Conservation (phyloP, 2,113 vertebrate species). For the Dromas ardeola region DNA sequence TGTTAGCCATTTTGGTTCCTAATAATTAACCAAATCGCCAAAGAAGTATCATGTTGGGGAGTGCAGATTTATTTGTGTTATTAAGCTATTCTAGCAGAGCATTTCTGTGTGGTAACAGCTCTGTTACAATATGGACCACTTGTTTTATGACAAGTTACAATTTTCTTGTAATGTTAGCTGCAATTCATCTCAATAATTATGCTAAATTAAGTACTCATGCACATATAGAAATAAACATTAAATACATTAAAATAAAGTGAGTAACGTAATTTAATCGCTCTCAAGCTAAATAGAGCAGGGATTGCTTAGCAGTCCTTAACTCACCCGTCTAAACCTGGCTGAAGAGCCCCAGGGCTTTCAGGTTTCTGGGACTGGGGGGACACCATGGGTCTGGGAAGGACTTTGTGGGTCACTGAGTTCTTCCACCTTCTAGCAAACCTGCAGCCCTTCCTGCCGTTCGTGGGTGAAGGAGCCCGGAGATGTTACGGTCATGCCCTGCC, state of each 20-base stretch:
- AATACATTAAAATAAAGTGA: conserved; percentile 67
- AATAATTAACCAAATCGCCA: conserved; percentile 76
- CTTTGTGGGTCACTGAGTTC: background rate
- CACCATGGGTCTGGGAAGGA: background rate
- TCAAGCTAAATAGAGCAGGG: background rate
- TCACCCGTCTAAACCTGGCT: background rate
- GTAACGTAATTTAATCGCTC: conserved; percentile 60
- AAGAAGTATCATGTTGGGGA: conserved; percentile 64
- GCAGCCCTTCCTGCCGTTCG: background rate
- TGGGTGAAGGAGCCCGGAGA: background rate
- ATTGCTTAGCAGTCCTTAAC: background rate
- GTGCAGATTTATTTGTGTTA: conserved; percentile 69
- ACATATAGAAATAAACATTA: conserved; percentile 76
- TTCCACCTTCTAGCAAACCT: background rate
- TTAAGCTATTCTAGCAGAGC: conserved; percentile 65
- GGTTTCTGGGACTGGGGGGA: rapidly evolving
- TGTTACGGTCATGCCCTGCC: background rate
- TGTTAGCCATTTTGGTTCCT: conserved; percentile 76
- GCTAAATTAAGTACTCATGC: conserved; percentile 75
- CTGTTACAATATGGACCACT: conserved; percentile 70
- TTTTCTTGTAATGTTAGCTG: conserved; percentile 80
- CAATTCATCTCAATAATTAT: conserved; percentile 80
- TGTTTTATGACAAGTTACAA: conserved; percentile 81
- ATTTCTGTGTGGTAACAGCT: conserved; percentile 62
- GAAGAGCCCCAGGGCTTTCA: background rate